Percentiles rank a stretch among this genome's conserved stretches.
Evolutionary conservation across 92 coral and sea anemone genomes (phyloP).

Genomic region (Zoanthus solanderi): DNA sequence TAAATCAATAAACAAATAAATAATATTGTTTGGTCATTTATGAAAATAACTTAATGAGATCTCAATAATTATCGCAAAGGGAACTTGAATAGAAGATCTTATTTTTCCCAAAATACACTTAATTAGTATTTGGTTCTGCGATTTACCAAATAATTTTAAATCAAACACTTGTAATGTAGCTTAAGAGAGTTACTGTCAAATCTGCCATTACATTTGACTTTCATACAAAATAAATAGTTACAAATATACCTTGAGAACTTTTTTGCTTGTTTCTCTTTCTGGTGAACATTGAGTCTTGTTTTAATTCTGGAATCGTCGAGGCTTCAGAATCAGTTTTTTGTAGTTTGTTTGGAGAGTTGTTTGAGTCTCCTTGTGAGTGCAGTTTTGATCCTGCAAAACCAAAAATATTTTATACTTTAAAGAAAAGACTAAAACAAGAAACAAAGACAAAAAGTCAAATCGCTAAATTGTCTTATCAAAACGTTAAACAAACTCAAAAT

Average conservation of each 20-base stretch:
- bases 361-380: background rate
- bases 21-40: too few relatives aligned
- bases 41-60: too few relatives aligned
- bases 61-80: too few relatives aligned
- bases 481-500: too few relatives aligned
- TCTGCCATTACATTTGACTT: background rate
- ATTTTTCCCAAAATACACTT: too few relatives aligned
- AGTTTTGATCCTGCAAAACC: constrained; percentile 11
- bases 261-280: constrained; percentile 29
- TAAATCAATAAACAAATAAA: too few relatives aligned
- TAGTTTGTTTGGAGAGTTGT: background rate
- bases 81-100: too few relatives aligned
- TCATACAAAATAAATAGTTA: background rate
- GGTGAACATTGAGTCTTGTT: constrained; percentile 43
- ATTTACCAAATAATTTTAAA: too few relatives aligned
- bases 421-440: background rate
- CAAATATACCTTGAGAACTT: constrained; percentile 31
- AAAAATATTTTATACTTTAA: background rate
- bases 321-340: background rate
- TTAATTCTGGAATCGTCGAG: background rate
- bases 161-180: too few relatives aligned
- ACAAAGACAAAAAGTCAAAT: background rate
- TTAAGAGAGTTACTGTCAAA: background rate
- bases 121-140: too few relatives aligned
- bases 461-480: too few relatives aligned